Conservation (phyloP, 1,140 invertebrate species). For the Piezodorus guildinii region DNA sequence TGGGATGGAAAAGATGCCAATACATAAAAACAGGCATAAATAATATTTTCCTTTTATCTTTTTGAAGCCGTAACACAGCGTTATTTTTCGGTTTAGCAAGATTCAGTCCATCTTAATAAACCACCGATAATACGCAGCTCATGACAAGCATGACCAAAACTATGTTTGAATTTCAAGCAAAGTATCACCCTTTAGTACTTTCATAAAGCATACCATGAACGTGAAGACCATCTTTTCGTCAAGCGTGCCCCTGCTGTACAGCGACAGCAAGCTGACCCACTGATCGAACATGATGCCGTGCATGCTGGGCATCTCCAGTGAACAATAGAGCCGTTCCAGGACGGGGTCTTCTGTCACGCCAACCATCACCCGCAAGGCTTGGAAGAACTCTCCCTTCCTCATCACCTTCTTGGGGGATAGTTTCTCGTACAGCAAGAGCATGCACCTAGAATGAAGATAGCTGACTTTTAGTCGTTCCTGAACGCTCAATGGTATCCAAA, state of each 20-base stretch:
- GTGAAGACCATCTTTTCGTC: slow-evolving; percentile 19
- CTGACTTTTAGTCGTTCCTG: too few species aligned
- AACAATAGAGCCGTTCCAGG: slow-evolving; percentile 12
- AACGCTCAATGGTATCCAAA: too few species aligned
- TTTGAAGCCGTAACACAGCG: too few species aligned
- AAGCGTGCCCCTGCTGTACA: slow-evolving; percentile 12
- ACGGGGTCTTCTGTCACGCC: neutral
- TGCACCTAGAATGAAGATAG: neutral
- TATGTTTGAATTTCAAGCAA: too few species aligned
- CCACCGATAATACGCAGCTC: too few species aligned
- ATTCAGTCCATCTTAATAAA: too few species aligned
- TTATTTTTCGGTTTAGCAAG: too few species aligned
- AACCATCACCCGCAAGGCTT: slow-evolving; percentile 13
- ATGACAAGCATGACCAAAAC: too few species aligned
- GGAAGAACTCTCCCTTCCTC: neutral
- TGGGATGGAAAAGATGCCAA: too few species aligned
- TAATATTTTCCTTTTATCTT: too few species aligned
- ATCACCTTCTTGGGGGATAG: neutral
- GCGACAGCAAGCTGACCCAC: slow-evolving; percentile 12
- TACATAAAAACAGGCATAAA: too few species aligned
- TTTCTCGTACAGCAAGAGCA: neutral
- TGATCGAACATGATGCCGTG: slow-evolving; percentile 8
- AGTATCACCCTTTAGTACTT: too few species aligned
- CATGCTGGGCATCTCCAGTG: slow-evolving; percentile 7
- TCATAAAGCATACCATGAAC: neutral